Evolutionary conservation across 1,140 invertebrate species (phyloP), one percentile per base, ranked within the genome.

Genomic region (Penaeus indicus): DNA sequence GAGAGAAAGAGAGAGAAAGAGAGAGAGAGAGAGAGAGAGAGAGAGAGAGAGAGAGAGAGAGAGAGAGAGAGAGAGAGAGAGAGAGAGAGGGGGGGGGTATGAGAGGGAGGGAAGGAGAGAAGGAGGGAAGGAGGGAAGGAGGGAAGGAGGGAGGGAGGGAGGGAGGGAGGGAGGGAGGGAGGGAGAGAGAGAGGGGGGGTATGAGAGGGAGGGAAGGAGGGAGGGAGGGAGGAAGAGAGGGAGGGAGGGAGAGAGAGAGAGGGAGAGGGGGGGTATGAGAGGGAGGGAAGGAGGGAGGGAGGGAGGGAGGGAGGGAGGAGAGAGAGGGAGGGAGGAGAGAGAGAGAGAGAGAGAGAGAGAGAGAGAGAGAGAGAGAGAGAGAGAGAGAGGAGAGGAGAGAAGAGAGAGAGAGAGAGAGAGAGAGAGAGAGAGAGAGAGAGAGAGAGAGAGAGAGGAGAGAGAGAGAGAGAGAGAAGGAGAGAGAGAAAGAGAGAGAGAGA

Each of bases 1-100:
- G 22, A 64, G 63, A 64, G 63, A 64, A 22, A 64, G 22, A 64
- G 63, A 64, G 63, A 78, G 63, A 64, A 22, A 64, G 63, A 64
- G 63, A 64, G 63, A 64, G 63, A 64, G 63, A 64, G 75, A 64
- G 38, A 80, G 78, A 80, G 78, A 80, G 78, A 80, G 78, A 80
- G 78, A 80, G 78, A 80, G 78, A 81, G 47, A 60, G 79, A 54
- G 42, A 81, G 38, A 54, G 16, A 60, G 79, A 60, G 25, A 4
- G 1, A 80, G 1, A 32, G 42, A 54, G 38, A 81, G 3, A 54
- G n/a, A 16, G 0, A 60, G 13, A 1, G 13, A 7, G 21, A 81
- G 11, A 81, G 13, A 81, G 25, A 60, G 25, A 60, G 13, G 10
- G 13, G 54, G 25, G 1, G 0, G 0, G 4, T n/a, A n/a, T n/a